Evolutionary conservation across 2,797 vertebrate genomes (phyloP).

Genomic region (Moxostoma hubbsi): DNA sequence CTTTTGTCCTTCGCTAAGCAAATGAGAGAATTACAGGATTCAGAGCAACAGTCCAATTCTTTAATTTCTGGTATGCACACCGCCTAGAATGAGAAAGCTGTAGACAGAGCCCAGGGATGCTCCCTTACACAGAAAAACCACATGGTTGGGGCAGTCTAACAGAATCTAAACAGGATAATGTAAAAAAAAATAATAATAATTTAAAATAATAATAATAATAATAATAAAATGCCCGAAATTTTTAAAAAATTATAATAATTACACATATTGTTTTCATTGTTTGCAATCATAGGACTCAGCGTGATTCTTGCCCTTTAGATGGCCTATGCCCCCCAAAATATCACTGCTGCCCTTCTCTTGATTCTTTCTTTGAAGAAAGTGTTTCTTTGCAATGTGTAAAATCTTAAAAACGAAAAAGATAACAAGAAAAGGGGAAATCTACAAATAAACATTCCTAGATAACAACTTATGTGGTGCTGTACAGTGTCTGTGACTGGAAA

Average conservation of each 20-base stretch:
- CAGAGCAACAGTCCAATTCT: neutral
- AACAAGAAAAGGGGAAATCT: too few species aligned
- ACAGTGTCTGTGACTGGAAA: neutral
- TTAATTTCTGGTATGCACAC: constrained; percentile 15
- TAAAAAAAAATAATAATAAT: neutral
- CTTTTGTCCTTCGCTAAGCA: neutral
- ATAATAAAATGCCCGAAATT: too few species aligned
- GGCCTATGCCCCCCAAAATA: too few species aligned
- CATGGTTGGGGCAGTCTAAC: neutral
- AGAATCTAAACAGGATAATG: neutral
- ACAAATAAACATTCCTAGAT: too few species aligned
- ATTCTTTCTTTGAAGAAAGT: too few species aligned
- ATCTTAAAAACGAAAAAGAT: too few species aligned
- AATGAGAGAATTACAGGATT: constrained; percentile 3
- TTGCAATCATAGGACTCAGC: too few species aligned
- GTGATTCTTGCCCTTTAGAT: too few species aligned
- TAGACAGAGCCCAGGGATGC: constrained; percentile 3
- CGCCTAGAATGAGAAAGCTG: neutral
- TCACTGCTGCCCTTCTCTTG: too few species aligned
- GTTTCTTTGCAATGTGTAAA: too few species aligned
- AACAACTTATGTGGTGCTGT: neutral
- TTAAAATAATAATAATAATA: neutral
- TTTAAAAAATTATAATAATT: too few species aligned
- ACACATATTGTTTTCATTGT: too few species aligned
- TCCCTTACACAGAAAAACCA: neutral